Conservation (phyloP, 2,113 vertebrate genomes). For the Hylia prasina region DNA sequence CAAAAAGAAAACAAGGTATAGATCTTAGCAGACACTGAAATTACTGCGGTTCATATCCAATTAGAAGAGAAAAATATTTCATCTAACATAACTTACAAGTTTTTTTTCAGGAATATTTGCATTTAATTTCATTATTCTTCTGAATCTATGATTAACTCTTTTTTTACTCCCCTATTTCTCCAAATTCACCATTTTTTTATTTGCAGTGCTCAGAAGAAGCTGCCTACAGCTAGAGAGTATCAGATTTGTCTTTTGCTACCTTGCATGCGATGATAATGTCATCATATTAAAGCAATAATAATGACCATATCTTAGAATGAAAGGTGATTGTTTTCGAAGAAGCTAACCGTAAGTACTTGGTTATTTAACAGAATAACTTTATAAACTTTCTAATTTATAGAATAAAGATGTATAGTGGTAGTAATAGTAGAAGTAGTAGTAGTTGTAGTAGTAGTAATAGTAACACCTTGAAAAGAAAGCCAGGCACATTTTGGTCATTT, state of each 20-base stretch:
- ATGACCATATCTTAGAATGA: not conserved
- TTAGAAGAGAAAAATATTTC: not conserved
- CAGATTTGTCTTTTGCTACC: not conserved
- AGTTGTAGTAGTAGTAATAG: too few species aligned
- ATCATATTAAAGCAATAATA: not conserved
- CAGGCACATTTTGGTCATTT: not conserved
- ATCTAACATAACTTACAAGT: not conserved
- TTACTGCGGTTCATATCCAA: not conserved
- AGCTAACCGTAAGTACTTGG: not conserved
- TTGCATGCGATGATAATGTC: not conserved
- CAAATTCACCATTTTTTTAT: not conserved
- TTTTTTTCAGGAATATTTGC: not conserved
- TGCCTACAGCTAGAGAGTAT: not conserved
- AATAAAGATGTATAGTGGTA: not conserved
- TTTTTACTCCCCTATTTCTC: not conserved
- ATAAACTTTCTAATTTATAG: not conserved
- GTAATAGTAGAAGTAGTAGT: not conserved
- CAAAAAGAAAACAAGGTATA: not conserved
- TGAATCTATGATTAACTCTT: not conserved
- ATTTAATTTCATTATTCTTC: not conserved
- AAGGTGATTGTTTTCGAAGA: not conserved
- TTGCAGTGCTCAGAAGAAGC: not conserved
- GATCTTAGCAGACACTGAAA: not conserved
- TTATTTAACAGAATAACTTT: not conserved
- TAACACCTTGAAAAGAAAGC: not conserved